A percentile compares a stretch with the other conserved stretches of the same genome.
Conservation (phyloP, 2,797 vertebrate genomes). For the Pipistrellus kuhlii region DNA sequence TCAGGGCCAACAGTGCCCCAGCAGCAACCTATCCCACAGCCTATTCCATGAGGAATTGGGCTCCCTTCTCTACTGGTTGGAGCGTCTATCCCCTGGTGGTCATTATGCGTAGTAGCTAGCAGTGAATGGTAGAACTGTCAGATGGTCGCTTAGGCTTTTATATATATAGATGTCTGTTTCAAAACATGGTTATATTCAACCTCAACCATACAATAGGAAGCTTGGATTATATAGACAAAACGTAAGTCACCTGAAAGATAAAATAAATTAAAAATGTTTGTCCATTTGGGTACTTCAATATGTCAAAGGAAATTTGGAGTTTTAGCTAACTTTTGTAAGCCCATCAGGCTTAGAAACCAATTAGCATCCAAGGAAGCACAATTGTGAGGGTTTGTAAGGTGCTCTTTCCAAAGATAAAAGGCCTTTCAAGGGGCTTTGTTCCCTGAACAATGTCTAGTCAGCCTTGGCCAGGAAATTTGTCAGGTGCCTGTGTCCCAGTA, state of each 20-base stretch:
- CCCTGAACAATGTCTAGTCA: background rate
- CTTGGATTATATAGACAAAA: constrained; percentile 12
- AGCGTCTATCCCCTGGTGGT: too few species aligned
- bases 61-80: too few species aligned
- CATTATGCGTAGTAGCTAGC: too few species aligned
- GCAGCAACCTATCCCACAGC: too few species aligned
- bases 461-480: background rate
- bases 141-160: too few species aligned
- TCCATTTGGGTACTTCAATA: background rate
- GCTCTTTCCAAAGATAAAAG: constrained; percentile 51
- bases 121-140: too few species aligned
- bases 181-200: constrained; percentile 37
- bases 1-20: too few species aligned
- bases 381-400: background rate
- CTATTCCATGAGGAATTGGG: too few species aligned
- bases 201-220: background rate
- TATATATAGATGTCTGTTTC: too few species aligned
- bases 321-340: constrained; percentile 21
- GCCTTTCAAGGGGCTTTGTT: constrained; percentile 7
- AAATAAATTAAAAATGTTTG: background rate
- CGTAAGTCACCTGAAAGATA: background rate
- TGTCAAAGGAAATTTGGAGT: constrained; percentile 43
- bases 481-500: background rate
- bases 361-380: constrained; percentile 23
- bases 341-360: constrained; percentile 10